Base-by-base conservation (phyloP, 2,888 invertebrate species). In the Opisthograptis luteolata region DNA sequence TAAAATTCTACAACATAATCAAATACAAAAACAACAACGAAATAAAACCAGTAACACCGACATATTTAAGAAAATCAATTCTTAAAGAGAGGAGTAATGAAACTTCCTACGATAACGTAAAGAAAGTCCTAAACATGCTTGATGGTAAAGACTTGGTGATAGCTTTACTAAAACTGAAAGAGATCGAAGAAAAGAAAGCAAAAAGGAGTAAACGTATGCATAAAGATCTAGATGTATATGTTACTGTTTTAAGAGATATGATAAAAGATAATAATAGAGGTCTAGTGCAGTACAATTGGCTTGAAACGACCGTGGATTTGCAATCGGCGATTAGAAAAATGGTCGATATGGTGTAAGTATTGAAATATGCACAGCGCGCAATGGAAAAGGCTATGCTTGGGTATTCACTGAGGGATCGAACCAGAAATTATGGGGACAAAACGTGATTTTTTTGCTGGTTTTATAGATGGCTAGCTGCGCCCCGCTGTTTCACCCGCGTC, bases 261-360 rank as follows among this genome's bases (percentile, higher is more conserved):
- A 55, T 87, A 7, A 24, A 59, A 0, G 48, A 52, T 10, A 60
- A 81, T 7, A 71, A 67, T 19, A 63, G 61, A 7, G 72, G 62
- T 0, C 60, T 88, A 1, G 37, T 56, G 0, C 60, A 76, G 19
- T 89, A 83, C 22, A 74, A 82, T 53, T 89, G 88, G 88, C 52
- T 88, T 2, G 62, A 67, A 0, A 76, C 81, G 0, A 69, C 86
- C 0, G 81, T 88, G 0, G 77, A 85, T 19, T 60, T 87, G 10
- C 72, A 71, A 32, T 60, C 81, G 0, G 81, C 78, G 0, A 45
- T 86, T 4, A 40, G 56, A 0, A 87, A 82, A 56, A 42, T 87
- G 2, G 47, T 62, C 1, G 55, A 65, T 9, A 49, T 87, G 5
- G 67, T 50, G 88, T 89, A 70, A 85, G 87, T 76, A 37, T n/a